These are phyloP conservation scores for Enteromius trimaculatus DNA, from an alignment of 2,797 vertebrate genomes.

Conservation along the genomic window DNA sequence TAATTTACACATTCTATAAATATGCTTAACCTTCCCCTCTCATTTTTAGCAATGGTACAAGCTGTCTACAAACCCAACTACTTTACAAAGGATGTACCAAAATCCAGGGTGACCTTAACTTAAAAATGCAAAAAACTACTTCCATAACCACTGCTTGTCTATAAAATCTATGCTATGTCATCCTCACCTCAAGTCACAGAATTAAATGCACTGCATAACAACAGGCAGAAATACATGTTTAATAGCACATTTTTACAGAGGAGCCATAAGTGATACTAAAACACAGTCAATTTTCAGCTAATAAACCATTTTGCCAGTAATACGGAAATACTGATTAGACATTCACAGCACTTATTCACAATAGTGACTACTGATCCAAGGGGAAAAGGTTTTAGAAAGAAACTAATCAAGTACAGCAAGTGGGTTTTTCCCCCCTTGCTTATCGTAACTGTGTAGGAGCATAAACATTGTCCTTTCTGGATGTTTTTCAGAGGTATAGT, in stretches of 20 bases:
- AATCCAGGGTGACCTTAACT: neutral
- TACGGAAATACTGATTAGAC: neutral
- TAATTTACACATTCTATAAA: conserved; percentile 60
- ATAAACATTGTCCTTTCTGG: neutral
- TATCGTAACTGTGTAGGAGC: neutral
- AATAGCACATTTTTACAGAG: conserved; percentile 7
- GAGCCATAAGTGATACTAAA: conserved; percentile 23
- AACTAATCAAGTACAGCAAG: neutral
- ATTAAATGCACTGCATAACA: conserved; percentile 29
- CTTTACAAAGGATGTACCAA: neutral
- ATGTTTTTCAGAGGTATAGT: neutral
- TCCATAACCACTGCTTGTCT: neutral
- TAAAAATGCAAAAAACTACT: neutral
- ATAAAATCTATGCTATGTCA: neutral
- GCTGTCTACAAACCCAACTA: conserved; percentile 7
- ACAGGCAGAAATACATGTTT: neutral
- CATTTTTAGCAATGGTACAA: conserved; percentile 30
- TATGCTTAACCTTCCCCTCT: conserved; percentile 38
- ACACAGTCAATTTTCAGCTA: conserved; percentile 10
- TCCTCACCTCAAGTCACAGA: conserved; percentile 32
- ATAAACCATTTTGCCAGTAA: conserved; percentile 1
- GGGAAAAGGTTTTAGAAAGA: neutral
- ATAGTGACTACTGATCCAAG: neutral
- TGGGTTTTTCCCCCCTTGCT: too few species aligned
- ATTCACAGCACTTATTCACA: conserved; percentile 7